Base-by-base conservation (phyloP, 2,113 vertebrate genomes). In the Nycticorax nycticorax region DNA sequence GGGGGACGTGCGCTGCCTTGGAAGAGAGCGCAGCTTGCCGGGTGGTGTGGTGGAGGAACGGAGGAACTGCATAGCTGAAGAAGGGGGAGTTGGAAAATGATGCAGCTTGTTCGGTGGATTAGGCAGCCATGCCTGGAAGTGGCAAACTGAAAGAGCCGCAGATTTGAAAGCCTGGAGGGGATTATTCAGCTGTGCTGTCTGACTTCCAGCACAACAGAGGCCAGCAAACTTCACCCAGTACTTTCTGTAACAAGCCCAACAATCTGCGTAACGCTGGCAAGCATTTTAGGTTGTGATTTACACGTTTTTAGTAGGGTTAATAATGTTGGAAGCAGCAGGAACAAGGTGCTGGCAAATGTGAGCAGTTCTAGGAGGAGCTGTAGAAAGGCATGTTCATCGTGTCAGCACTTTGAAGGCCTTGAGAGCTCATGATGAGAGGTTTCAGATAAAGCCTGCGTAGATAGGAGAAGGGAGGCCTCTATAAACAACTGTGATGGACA, bases 71-170 rank as follows among this genome's bases (percentile, higher is more conserved):
- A 92, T 26, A 79, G 76, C 64, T 30, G n/a, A 20, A 57, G 71
- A 56, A 87, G 56, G 52, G 24, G 32, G 53, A 9, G 2, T 6
- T 80, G 82, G 67, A 93, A 96, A 94, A 94, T 11, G 89, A 96
- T 97, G 96, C 87, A 26, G 96, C 91, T 87, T 26, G 18, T 85
- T 81, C 37, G 1, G 86, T 71, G 94, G 71, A 92, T 94, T 66
- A 92, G 87, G 85, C 87, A 82, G 94, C 85, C 60, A 73, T 16
- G 87, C 85, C 94, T 96, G 93, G 60, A 93, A 95, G 87, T 76
- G 95, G 93, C 48, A 69, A 79, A 73, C 48, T 30, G 67, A 81
- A 83, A 59, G 27, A 88, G 74, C 19, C 18, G 4, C 41, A 20
- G 78, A 48, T 95, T 62, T 68, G 81, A 56, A 91, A 95, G 84